Conservation (phyloP, 1,140 invertebrate species). For the Apocrypta bakeri region DNA sequence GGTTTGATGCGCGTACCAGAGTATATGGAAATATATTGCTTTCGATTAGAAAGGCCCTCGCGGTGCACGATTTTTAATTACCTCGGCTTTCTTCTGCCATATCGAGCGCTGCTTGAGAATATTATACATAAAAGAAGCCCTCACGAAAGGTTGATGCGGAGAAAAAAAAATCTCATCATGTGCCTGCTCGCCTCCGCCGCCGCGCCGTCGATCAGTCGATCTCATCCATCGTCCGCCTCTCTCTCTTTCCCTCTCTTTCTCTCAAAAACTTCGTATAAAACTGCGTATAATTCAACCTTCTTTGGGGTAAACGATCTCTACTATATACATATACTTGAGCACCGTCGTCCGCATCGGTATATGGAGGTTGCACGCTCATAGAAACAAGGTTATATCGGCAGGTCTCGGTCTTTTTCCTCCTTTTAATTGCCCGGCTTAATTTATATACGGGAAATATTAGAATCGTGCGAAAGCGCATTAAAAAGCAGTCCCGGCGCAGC, state of each 20-base stretch:
- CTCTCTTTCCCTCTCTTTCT: neutral
- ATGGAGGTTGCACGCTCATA: too few species aligned
- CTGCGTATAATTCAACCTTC: neutral
- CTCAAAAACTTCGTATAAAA: neutral
- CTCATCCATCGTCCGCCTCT: constrained; percentile 2
- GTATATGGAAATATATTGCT: too few species aligned
- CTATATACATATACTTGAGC: neutral
- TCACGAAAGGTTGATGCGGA: neutral
- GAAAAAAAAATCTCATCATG: neutral
- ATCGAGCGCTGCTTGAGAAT: neutral
- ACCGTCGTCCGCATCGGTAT: neutral
- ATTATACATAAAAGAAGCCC: too few species aligned
- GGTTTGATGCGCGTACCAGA: too few species aligned
- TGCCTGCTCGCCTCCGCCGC: too few species aligned
- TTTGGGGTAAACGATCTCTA: neutral
- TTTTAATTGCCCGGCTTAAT: constrained; percentile 71
- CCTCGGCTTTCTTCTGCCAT: constrained; percentile 23
- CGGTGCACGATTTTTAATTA: constrained; percentile 20
- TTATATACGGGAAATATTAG: constrained; percentile 72
- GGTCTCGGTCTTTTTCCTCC: constrained; percentile 48
- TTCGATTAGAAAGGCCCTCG: too few species aligned
- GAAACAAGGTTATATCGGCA: constrained; percentile 24
- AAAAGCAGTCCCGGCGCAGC: constrained; percentile 53
- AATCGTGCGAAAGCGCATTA: constrained; percentile 72
- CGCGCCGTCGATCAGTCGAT: neutral